Evolutionary conservation across 2,113 vertebrate genomes (phyloP).

Genomic region (Anas platyrhynchos): DNA sequence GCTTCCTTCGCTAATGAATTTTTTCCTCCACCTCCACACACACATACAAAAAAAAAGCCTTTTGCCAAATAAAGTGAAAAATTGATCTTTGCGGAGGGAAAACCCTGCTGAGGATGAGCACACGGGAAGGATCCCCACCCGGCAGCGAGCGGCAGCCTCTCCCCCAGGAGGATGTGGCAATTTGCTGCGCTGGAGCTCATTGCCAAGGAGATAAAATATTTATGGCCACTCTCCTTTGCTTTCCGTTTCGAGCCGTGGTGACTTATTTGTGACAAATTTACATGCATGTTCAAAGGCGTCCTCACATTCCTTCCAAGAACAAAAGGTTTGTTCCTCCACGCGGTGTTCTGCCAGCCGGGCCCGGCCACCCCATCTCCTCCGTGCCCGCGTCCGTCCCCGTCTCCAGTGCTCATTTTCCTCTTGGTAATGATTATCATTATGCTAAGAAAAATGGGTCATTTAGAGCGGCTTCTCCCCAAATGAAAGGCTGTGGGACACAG

Average conservation of each 20-base stretch:
- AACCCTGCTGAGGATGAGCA: not conserved
- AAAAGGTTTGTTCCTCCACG: conserved; percentile 23
- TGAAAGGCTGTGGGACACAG: conserved; percentile 67
- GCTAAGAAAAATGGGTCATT: conserved; percentile 71
- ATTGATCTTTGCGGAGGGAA: not conserved
- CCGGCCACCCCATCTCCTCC: not conserved
- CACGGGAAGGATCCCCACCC: not conserved
- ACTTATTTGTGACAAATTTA: conserved; percentile 52
- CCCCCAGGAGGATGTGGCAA: not conserved
- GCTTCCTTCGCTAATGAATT: not conserved
- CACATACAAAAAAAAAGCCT: not conserved
- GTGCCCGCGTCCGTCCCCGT: not conserved
- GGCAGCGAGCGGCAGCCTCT: fast-evolving
- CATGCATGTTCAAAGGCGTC: conserved; percentile 33
- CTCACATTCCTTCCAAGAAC: conserved; percentile 7
- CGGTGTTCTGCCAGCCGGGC: not conserved
- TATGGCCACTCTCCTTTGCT: conserved; percentile 15
- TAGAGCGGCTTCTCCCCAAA: conserved; percentile 55
- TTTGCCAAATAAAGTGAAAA: not conserved
- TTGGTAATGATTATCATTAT: conserved; percentile 67
- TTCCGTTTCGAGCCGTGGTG: not conserved
- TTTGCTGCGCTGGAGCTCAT: conserved; percentile 23
- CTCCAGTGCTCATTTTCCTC: conserved; percentile 46
- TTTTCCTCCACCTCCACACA: not conserved
- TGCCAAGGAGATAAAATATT: conserved; percentile 56